Evolutionary conservation across 1,140 invertebrate species (phyloP).

Genomic region (Drosophila auraria): DNA sequence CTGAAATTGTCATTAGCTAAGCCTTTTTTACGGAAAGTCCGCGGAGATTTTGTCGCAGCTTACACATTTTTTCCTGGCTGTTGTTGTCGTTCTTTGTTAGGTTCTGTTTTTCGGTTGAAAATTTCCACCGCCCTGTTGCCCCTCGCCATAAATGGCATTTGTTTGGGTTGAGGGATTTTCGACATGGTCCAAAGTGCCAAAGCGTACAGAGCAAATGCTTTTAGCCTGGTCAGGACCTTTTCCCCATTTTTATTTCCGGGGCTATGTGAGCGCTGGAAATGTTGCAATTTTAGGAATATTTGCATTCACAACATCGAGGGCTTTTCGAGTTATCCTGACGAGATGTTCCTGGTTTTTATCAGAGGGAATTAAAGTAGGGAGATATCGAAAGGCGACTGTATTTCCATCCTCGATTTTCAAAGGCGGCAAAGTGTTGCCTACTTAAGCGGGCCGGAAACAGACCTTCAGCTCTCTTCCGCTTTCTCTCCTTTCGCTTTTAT

Average conservation of each 20-base stretch:
- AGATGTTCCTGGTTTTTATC: background rate
- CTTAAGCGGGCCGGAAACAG: conserved; percentile 27
- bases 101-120: conserved; percentile 8
- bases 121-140: too few species aligned
- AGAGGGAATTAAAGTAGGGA: background rate
- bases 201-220: conserved; percentile 23
- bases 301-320: conserved; percentile 11
- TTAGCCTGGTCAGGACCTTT: conserved; percentile 40
- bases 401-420: background rate
- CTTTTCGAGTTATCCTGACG: background rate
- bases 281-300: conserved; percentile 28
- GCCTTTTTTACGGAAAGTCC: conserved; percentile 67
- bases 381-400: background rate
- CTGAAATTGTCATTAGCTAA: conserved; percentile 82
- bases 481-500: conserved; percentile 10
- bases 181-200: conserved; percentile 33
- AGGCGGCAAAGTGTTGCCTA: conserved; percentile 20
- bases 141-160: conserved; percentile 46
- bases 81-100: conserved; percentile 3
- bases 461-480: background rate
- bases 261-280: background rate
- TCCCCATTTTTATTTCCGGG: background rate
- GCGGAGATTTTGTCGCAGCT: conserved; percentile 35
- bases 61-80: conserved; percentile 23
- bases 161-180: conserved; percentile 36